phyloP scores from a whole-genome alignment of 35 echinoderm and acorn worm species.

The Holothuria glaberrima region DNA sequence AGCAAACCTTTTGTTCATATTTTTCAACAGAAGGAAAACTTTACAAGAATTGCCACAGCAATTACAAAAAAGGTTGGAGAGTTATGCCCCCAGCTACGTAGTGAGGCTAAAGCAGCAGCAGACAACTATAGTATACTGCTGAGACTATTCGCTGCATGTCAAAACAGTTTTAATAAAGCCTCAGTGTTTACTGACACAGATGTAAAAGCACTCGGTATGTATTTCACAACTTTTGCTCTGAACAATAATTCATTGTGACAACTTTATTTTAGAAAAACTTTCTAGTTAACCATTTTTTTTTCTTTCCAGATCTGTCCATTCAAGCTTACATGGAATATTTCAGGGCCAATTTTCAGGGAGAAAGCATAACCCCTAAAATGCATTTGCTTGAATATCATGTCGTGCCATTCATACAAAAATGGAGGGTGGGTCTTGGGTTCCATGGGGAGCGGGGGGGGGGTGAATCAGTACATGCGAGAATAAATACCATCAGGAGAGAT shows the following conservation, averaged over 20 bases:
- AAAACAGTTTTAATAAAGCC: not conserved
- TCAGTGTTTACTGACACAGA: not conserved
- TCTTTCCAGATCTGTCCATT: constrained; percentile 11
- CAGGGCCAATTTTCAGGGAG: not conserved
- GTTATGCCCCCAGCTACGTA: not conserved
- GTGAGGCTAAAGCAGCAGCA: not conserved
- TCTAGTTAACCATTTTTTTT: not conserved
- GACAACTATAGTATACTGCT: not conserved
- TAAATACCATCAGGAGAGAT: constrained; percentile 25
- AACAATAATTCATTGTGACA: not conserved
- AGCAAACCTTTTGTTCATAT: not conserved
- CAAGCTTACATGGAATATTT: constrained; percentile 29
- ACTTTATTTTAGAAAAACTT: too few species aligned
- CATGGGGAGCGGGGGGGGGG: constrained; percentile 54
- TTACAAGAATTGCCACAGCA: not conserved
- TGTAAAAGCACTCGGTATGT: not conserved
- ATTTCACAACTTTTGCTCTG: not conserved
- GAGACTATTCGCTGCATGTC: not conserved
- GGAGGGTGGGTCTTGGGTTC: constrained; percentile 42
- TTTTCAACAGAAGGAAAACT: too few species aligned
- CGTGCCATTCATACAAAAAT: not conserved
- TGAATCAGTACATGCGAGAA: constrained; percentile 31
- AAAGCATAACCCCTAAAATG: constrained; percentile 39
- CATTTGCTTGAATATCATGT: constrained; percentile 46
- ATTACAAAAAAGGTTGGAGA: not conserved